Conservation (phyloP, 2,888 invertebrate species). For the Caenorhabditis sinica region DNA sequence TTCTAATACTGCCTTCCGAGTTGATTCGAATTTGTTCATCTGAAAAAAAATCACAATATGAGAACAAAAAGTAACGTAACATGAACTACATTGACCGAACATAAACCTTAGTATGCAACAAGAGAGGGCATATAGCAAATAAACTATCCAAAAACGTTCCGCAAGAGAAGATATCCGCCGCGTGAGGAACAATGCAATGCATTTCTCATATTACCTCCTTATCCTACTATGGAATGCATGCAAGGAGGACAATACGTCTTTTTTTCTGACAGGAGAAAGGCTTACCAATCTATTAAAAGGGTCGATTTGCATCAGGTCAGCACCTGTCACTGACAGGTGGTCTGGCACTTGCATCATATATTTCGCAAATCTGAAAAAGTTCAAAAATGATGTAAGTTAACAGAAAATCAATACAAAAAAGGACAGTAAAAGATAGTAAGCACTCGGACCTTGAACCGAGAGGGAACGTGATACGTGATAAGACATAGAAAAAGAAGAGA, state of each 20-base stretch:
- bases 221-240: not conserved
- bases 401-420: not conserved
- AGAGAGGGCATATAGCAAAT: not conserved
- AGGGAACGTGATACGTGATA: slow-evolving; percentile 23
- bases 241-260: no score
- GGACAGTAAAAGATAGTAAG: slow-evolving; percentile 19
- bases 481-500: slow-evolving; percentile 26
- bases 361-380: slow-evolving; percentile 10
- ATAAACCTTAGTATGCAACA: not conserved
- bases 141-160: not conserved
- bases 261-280: not conserved
- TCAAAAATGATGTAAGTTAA: slow-evolving; percentile 1
- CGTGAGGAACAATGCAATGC: not conserved
- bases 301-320: slow-evolving; percentile 54
- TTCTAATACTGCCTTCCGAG: slow-evolving; percentile 51
- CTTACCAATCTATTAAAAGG: slow-evolving; percentile 57
- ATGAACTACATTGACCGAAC: not conserved
- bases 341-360: slow-evolving; percentile 65
- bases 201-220: slow-evolving; percentile 1
- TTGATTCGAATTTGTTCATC: slow-evolving; percentile 57
- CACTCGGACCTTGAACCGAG: slow-evolving; percentile 59
- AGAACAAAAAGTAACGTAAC: not conserved
- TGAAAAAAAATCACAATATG: slow-evolving; percentile 37
- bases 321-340: slow-evolving; percentile 64
- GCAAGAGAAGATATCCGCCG: not conserved